Evolutionary conservation across 1,140 invertebrate species (phyloP).

Genomic region (Proctacanthus coquilletti): DNA sequence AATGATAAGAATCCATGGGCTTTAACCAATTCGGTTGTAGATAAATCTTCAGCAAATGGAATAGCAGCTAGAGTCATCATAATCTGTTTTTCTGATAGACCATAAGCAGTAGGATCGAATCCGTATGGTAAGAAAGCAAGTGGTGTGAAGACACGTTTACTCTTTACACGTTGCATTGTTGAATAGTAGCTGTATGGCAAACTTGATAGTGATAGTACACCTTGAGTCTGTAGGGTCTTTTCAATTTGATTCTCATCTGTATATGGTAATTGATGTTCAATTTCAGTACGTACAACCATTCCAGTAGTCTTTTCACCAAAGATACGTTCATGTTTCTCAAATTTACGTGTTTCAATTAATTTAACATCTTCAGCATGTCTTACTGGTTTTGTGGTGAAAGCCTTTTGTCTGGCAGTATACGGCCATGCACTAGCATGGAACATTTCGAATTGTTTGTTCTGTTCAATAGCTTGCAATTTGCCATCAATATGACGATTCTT

Average conservation of each 20-base stretch:
- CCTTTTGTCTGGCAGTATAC: conserved; percentile 38
- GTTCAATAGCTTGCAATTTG: conserved; percentile 29
- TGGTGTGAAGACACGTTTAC: not conserved
- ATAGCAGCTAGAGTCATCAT: not conserved
- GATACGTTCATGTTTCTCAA: conserved; percentile 18
- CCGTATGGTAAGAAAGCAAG: not conserved
- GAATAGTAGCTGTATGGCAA: not conserved
- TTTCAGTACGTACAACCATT: conserved; percentile 32
- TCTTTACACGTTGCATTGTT: not conserved
- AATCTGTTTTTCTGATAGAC: not conserved
- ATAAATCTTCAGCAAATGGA: not conserved
- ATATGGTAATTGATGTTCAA: conserved; percentile 27
- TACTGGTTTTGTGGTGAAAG: conserved; percentile 33
- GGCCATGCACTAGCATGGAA: conserved; percentile 41
- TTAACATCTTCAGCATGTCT: conserved; percentile 24
- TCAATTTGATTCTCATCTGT: not conserved
- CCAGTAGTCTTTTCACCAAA: conserved; percentile 29
- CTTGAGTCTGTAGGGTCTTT: not conserved
- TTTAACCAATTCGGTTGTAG: not conserved
- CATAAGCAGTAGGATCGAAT: not conserved
- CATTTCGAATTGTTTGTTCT: conserved; percentile 32
- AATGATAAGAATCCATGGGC: not conserved
- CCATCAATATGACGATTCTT: conserved; percentile 30
- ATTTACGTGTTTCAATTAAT: conserved; percentile 22
- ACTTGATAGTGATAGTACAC: not conserved